Base-by-base conservation (phyloP, 2,113 vertebrate genomes). In the Stegostoma tigrinum region DNA sequence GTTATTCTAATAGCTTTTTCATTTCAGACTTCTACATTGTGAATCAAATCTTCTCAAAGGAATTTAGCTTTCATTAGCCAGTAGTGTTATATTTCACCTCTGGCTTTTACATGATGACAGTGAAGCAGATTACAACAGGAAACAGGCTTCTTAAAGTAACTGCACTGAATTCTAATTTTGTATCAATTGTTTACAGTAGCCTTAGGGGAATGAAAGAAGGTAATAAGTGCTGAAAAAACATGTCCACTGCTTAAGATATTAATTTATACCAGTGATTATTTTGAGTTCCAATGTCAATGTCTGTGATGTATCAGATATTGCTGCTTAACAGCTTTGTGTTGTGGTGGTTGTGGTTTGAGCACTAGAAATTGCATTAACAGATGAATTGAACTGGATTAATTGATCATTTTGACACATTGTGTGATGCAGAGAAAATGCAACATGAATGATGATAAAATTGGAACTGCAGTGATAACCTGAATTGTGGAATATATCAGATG, bases 1-100 rank as follows among this genome's bases (percentile, higher is more conserved):
- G 38, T 72, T 95, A 70, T 72, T 95, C 94, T 95, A 95, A 95
- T 95, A 95, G 67, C 94, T 95, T 95, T 95, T 95, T 72, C 94
- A 95, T 95, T 95, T 72, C 27, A 95, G 94, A 48, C 94, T 75
- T 72, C 42, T 75, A 72, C 52, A 48, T 95, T 95, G 68, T 95
- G 94, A 95, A 95, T 48, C 94, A 95, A 95, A 95, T 75, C 94
- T 95, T 70, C 94, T 75, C 67, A 72, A 95, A 72, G 94, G 94
- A 68, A 95, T 95, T 95, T 95, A 95, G 27, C 24, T 95, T 95
- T 95, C 94, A 95, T 95, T 95, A 95, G 68, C 68, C 38, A 95
- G 68, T 70, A 48, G 94, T 95, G 42, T 95, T 52, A 70, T 52
- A 72, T 95, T 95, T 95, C 94, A 72, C 67, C 66, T 75, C 42